These are phyloP conservation scores for Morpho helenor DNA, from an alignment of 2,888 invertebrate genomes.

Conservation along the genomic window DNA sequence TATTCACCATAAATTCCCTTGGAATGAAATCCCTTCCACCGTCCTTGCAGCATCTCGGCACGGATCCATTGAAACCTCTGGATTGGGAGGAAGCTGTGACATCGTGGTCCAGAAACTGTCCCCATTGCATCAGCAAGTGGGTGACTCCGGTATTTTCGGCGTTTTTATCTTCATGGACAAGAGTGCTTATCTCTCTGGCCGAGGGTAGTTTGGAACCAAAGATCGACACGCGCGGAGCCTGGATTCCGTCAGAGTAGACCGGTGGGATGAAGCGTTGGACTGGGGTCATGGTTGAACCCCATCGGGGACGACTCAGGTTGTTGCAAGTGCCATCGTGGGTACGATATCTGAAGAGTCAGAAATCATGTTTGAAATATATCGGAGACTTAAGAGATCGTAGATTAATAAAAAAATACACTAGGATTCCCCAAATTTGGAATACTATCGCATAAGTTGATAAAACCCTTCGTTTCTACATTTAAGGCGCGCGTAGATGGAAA, in stretches of 20 bases:
- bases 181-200: conserved; percentile 85
- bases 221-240: conserved; percentile 77
- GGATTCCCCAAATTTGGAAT: too few species aligned
- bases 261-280: conserved; percentile 90
- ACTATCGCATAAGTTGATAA: too few species aligned
- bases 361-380: not conserved
- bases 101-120: conserved; percentile 94
- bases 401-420: too few species aligned
- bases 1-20: conserved; percentile 79
- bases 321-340: conserved; percentile 95
- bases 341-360: conserved; percentile 79
- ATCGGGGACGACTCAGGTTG: conserved; percentile 86
- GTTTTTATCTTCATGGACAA: conserved; percentile 80
- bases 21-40: conserved; percentile 81
- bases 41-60: conserved; percentile 86
- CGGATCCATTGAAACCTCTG: conserved; percentile 86
- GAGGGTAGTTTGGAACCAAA: conserved; percentile 84
- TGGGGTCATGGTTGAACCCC: conserved; percentile 90
- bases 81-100: conserved; percentile 89
- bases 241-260: conserved; percentile 87
- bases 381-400: too few species aligned
- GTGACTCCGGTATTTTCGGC: conserved; percentile 84
- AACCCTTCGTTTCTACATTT: too few species aligned
- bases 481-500: too few species aligned
- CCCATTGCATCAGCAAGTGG: conserved; percentile 94